Conservation (phyloP, 2,888 invertebrate genomes). For the Phortica magna region DNA sequence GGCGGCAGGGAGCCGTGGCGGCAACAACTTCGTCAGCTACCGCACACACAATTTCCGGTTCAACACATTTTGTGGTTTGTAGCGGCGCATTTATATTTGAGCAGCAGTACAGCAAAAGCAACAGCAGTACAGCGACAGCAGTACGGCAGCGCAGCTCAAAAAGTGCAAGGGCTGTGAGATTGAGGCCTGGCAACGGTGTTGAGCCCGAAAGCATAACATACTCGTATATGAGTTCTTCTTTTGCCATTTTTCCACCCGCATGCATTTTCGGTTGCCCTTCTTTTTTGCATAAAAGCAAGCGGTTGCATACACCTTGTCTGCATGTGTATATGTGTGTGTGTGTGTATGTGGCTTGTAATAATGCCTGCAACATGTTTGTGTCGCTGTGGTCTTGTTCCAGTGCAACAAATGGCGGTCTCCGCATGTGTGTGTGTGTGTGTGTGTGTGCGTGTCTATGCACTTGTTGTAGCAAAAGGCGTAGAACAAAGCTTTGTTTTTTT, state of each 20-base stretch:
- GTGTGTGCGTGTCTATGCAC: neutral
- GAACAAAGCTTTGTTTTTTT: neutral
- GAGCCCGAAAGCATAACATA: slow-evolving; percentile 62
- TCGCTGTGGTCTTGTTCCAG: neutral
- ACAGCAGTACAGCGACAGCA: slow-evolving; percentile 47
- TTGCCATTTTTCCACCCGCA: slow-evolving; percentile 25
- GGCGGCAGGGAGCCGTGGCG: neutral
- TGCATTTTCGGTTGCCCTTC: slow-evolving; percentile 18
- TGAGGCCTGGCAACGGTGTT: neutral
- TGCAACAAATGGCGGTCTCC: slow-evolving; percentile 11
- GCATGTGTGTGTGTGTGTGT: neutral
- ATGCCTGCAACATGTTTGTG: slow-evolving; percentile 20
- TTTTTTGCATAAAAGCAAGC: neutral
- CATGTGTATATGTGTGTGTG: slow-evolving; percentile 17
- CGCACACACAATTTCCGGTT: slow-evolving; percentile 75
- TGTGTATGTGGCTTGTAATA: neutral
- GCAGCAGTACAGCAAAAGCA: slow-evolving; percentile 49
- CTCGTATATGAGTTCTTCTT: slow-evolving; percentile 18
- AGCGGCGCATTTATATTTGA: slow-evolving; percentile 71
- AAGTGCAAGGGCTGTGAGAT: slow-evolving; percentile 10
- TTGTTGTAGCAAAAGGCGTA: neutral
- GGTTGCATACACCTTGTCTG: neutral
- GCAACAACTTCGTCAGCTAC: slow-evolving; percentile 36
- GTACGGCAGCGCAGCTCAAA: slow-evolving; percentile 16
- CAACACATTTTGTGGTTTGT: slow-evolving; percentile 75